Evolutionary conservation across 1,140 invertebrate species (phyloP).

Genomic region (Drosophila erecta): DNA sequence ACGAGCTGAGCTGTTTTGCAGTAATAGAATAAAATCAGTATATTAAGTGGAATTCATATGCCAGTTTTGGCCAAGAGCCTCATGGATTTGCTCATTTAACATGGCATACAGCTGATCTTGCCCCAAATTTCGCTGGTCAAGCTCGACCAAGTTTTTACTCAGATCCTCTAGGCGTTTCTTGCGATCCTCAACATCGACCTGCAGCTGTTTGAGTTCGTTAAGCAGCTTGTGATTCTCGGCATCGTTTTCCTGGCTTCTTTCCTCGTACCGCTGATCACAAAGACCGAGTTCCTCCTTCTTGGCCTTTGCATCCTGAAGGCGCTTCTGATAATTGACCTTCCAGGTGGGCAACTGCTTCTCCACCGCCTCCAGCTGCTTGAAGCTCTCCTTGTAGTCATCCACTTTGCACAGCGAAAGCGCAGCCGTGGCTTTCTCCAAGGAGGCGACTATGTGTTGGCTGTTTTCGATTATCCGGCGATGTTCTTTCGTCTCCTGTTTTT

Average conservation of each 20-base stretch:
- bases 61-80: slow-evolving; percentile 31
- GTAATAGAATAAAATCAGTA: slow-evolving; percentile 49
- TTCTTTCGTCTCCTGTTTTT: slow-evolving; percentile 34
- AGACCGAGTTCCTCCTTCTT: slow-evolving; percentile 11
- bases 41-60: slow-evolving; percentile 34
- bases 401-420: slow-evolving; percentile 30
- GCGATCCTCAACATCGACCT: slow-evolving; percentile 5
- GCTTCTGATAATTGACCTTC: slow-evolving; percentile 13
- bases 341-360: slow-evolving; percentile 17
- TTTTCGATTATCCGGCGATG: slow-evolving; percentile 43
- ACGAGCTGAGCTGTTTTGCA: slow-evolving; percentile 45
- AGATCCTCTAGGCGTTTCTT: neutral
- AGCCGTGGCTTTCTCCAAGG: slow-evolving; percentile 47
- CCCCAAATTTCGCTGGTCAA: slow-evolving; percentile 4
- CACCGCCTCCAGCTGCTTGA: slow-evolving; percentile 35
- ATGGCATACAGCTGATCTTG: neutral
- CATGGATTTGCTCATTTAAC: slow-evolving; percentile 11
- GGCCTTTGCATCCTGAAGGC: neutral
- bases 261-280: slow-evolving; percentile 20
- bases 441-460: slow-evolving; percentile 24
- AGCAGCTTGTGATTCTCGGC: slow-evolving; percentile 16
- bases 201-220: slow-evolving; percentile 5
- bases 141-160: neutral
- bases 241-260: slow-evolving; percentile 18
- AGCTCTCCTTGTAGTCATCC: slow-evolving; percentile 36